Conservation (phyloP, 2,888 invertebrate species). For the Malachius bipustulatus region DNA sequence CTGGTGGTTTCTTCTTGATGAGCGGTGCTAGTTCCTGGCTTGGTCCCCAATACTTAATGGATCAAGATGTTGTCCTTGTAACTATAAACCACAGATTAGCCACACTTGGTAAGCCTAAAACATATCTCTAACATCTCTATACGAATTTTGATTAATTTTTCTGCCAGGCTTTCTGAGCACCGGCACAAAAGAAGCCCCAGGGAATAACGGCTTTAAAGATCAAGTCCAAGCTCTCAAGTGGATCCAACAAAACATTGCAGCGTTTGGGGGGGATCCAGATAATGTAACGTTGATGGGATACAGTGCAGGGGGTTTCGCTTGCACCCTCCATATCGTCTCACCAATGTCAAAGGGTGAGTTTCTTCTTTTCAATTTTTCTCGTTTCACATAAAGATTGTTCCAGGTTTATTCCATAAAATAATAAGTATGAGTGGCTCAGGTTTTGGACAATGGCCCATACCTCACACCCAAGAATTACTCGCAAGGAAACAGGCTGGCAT, state of each 20-base stretch:
- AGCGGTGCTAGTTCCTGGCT: slow-evolving; percentile 45
- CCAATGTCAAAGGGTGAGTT: slow-evolving; percentile 46
- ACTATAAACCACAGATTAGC: slow-evolving; percentile 53
- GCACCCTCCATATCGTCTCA: slow-evolving; percentile 42
- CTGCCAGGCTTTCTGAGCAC: slow-evolving; percentile 38
- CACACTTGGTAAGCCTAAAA: slow-evolving; percentile 38
- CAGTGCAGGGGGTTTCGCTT: slow-evolving; percentile 35
- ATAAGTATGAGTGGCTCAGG: slow-evolving; percentile 57
- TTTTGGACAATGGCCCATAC: slow-evolving; percentile 42
- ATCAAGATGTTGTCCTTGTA: slow-evolving; percentile 52
- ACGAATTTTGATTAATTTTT: no score
- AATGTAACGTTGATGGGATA: slow-evolving; percentile 50
- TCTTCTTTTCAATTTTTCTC: not conserved
- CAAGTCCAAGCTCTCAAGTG: slow-evolving; percentile 52
- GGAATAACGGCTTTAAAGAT: slow-evolving; percentile 56
- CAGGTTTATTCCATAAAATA: slow-evolving; percentile 57
- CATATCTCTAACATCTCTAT: no score
- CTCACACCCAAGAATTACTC: slow-evolving; percentile 42
- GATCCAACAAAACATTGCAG: slow-evolving; percentile 48
- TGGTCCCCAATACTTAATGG: slow-evolving; percentile 52
- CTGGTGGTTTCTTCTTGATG: slow-evolving; percentile 52
- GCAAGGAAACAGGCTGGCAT: slow-evolving; percentile 51
- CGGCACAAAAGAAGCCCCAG: slow-evolving; percentile 49
- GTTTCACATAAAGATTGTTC: slow-evolving; percentile 15
- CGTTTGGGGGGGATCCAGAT: slow-evolving; percentile 53